A percentile compares a stretch with the other conserved stretches of the same genome.
Evolutionary conservation across 1,140 invertebrate species (phyloP).

Genomic region (Bacillus rossius): DNA sequence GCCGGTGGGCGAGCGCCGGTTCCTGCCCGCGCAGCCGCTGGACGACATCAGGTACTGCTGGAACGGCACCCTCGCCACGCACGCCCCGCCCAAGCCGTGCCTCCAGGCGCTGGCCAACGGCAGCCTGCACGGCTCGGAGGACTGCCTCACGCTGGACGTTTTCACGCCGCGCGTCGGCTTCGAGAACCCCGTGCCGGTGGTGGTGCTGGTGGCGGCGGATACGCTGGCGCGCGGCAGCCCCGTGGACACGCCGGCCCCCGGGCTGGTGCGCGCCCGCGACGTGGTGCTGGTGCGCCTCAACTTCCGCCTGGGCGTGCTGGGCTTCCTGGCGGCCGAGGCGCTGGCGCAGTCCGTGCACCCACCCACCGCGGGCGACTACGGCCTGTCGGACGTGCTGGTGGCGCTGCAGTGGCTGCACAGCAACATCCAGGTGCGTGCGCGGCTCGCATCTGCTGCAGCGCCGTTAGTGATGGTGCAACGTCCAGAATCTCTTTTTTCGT

Average conservation of each 20-base stretch:
- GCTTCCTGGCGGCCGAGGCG: slow-evolving; percentile 67
- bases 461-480: too few relatives aligned
- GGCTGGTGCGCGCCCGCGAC: slow-evolving; percentile 62
- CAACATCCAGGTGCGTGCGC: slow-evolving; percentile 52
- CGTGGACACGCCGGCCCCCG: slow-evolving; percentile 51
- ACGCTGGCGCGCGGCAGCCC: slow-evolving; percentile 66
- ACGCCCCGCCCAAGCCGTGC: slow-evolving; percentile 58
- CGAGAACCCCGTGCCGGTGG: slow-evolving; percentile 66
- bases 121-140: slow-evolving; percentile 60
- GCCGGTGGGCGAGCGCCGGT: slow-evolving; percentile 62
- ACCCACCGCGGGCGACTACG: slow-evolving; percentile 79
- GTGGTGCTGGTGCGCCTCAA: slow-evolving; percentile 80
- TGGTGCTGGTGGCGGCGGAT: slow-evolving; percentile 75
- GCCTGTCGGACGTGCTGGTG: slow-evolving; percentile 69
- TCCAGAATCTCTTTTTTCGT: too few relatives aligned
- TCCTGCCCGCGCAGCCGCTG: slow-evolving; percentile 61
- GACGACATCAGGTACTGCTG: slow-evolving; percentile 67
- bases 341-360: slow-evolving; percentile 63
- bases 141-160: slow-evolving; percentile 76
- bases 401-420: slow-evolving; percentile 74
- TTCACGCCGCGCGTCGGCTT: slow-evolving; percentile 47
- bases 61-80: slow-evolving; percentile 65
- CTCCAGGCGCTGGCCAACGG: slow-evolving; percentile 60
- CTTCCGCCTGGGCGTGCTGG: slow-evolving; percentile 64
- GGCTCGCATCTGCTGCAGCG: too few relatives aligned